These are phyloP conservation scores for Archivesica marissinica DNA, from an alignment of 1,140 invertebrate genomes.

Conservation along the genomic window DNA sequence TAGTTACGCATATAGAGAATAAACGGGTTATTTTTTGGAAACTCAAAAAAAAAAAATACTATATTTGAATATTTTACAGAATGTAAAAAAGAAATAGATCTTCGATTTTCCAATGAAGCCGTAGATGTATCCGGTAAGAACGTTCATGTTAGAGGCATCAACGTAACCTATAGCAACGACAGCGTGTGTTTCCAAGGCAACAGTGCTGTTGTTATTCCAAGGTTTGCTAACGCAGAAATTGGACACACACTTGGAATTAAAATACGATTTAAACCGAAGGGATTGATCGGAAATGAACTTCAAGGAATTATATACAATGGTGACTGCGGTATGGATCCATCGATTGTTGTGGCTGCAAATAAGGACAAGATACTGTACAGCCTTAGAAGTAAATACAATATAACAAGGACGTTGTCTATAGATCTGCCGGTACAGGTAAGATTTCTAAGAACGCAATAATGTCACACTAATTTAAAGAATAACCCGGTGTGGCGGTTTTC, in stretches of 20 bases:
- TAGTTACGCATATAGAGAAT: too few relatives aligned
- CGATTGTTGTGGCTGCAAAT: conserved; percentile 25
- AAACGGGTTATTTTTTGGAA: too few relatives aligned
- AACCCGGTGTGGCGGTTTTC: too few relatives aligned
- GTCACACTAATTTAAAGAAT: too few relatives aligned
- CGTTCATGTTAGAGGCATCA: conserved; percentile 28
- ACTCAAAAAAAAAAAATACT: too few relatives aligned
- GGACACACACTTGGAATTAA: conserved; percentile 3
- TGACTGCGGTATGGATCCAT: conserved; percentile 46
- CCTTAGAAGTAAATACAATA: conserved; percentile 41
- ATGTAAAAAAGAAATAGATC: conserved; percentile 40
- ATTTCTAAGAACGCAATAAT: too few relatives aligned
- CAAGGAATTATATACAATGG: conserved; percentile 58
- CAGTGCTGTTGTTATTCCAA: conserved; percentile 45
- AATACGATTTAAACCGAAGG: conserved; percentile 1
- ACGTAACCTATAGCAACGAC: conserved; percentile 14
- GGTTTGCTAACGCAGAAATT: conserved; percentile 46
- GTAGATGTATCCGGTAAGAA: conserved; percentile 24
- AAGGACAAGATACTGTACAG: neutral
- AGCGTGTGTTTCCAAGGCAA: conserved; percentile 45
- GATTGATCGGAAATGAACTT: neutral
- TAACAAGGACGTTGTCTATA: neutral
- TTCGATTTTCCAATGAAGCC: neutral
- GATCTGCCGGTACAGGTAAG: conserved; percentile 5
- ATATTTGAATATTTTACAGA: conserved; percentile 5